phyloP scores from a whole-genome alignment of 2,113 vertebrate genomes.

The Cyanoderma ruficeps region DNA sequence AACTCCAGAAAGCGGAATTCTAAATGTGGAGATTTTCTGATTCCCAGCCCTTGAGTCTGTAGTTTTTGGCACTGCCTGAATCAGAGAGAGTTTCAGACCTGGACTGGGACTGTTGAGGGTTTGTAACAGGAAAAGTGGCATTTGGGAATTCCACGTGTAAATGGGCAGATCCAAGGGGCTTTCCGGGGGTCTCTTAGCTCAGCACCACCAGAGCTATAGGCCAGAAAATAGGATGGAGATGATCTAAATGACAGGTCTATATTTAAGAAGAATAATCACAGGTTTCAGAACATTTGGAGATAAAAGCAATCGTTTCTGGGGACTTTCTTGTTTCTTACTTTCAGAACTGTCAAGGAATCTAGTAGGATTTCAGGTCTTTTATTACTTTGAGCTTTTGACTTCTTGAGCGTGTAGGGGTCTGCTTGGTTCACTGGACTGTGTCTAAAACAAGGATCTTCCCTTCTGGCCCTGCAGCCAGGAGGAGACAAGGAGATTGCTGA shows the following conservation, averaged over 20 bases:
- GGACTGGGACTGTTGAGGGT: neutral
- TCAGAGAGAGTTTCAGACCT: neutral
- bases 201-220: neutral
- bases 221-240: neutral
- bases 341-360: neutral
- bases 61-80: neutral
- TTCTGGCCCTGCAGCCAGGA: neutral
- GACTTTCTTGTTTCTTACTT: neutral
- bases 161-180: neutral
- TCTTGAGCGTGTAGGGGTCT: neutral
- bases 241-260: neutral
- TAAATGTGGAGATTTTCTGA: neutral
- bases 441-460: neutral
- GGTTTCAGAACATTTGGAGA: neutral
- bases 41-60: neutral
- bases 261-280: neutral
- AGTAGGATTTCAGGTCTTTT: neutral
- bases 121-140: rapidly evolving
- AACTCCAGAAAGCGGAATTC: neutral
- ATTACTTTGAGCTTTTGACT: neutral
- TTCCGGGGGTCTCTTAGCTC: neutral
- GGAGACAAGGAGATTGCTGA: conserved; percentile 1
- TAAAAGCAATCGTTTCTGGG: neutral
- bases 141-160: neutral
- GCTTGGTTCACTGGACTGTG: neutral